Base-by-base conservation (phyloP, 1,140 invertebrate genomes). In the Melanaphis sacchari region DNA sequence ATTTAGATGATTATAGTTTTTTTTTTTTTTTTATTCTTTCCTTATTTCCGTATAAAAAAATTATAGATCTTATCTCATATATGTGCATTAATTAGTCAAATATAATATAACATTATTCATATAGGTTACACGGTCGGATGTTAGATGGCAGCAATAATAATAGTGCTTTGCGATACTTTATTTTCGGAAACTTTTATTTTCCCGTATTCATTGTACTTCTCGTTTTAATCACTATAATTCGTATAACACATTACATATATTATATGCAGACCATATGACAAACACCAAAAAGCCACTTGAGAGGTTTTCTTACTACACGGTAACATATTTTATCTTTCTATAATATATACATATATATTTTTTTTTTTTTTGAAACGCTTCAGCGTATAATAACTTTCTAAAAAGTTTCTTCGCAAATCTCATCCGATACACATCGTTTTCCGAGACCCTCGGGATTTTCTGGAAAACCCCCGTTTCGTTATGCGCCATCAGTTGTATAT, bases 401-500 rank as follows among this genome's bases (percentile, higher is more conserved):
- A 22, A 88, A 88, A 88, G 85, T 88, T 88, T 88, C 43, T 38
- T 49, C 43, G 31, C 4, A 87, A 46, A 87, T 87, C 43, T 87
- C 38, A 9, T 26, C 43, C 43, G 43, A 88, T 88, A 88, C 85
- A 40, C 81, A 40, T 82, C 81, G 38, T 40, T 82, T 82, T 38
- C 38, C 22, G 81, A 40, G 38, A 40, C n/a, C 59, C 59, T 76
- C n/a, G n/a, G 31, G 11, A 76, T 76, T 76, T 76, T 21, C 59
- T n/a, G 31, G n/a, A 1, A 76, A 76, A n/a, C 31, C 59, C 59
- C 31, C n/a, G n/a, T n/a, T 76, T 76, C 59, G 59, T 76, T 76
- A 76, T 76, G 59, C 59, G 59, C 59, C 59, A 76, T 82, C 36
- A 38, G 22, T 36, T 24, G 38, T 82, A 1, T 40, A 82, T 24